Conservation (phyloP, 2,888 invertebrate genomes). For the Lamellibrachia satsuma region DNA sequence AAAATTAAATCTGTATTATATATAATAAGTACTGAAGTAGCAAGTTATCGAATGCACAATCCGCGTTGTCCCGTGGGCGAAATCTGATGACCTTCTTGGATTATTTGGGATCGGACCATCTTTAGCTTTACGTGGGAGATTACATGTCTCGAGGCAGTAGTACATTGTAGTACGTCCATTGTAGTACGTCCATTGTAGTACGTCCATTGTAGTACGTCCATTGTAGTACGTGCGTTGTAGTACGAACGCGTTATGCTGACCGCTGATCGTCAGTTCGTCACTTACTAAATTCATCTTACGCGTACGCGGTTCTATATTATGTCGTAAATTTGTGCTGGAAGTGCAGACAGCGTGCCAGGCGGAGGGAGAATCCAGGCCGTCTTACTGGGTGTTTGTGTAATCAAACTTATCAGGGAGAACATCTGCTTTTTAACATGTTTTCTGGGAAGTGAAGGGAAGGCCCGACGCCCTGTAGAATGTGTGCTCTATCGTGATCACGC, state of each 20-base stretch:
- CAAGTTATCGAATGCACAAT: no score
- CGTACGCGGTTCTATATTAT: neutral
- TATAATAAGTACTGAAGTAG: no score
- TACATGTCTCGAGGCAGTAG: no score
- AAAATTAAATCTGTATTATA: no score
- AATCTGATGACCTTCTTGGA: no score
- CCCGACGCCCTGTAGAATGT: neutral
- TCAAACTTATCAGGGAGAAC: neutral
- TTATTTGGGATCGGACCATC: no score
- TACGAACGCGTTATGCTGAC: neutral
- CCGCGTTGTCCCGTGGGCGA: no score
- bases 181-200: no score
- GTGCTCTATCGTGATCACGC: neutral
- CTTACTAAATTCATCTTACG: neutral
- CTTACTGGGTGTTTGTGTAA: neutral
- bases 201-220: no score
- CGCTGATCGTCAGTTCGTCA: neutral
- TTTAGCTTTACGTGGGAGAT: no score
- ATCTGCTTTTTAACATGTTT: constrained; percentile 11
- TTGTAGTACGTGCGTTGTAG: neutral
- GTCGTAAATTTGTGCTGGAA: neutral
- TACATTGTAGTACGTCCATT: no score
- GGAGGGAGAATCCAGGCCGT: neutral
- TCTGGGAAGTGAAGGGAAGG: neutral
- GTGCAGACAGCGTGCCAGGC: neutral